These are phyloP conservation scores for Dorcus hopei DNA, from an alignment of 2,888 invertebrate species.

Conservation along the genomic window DNA sequence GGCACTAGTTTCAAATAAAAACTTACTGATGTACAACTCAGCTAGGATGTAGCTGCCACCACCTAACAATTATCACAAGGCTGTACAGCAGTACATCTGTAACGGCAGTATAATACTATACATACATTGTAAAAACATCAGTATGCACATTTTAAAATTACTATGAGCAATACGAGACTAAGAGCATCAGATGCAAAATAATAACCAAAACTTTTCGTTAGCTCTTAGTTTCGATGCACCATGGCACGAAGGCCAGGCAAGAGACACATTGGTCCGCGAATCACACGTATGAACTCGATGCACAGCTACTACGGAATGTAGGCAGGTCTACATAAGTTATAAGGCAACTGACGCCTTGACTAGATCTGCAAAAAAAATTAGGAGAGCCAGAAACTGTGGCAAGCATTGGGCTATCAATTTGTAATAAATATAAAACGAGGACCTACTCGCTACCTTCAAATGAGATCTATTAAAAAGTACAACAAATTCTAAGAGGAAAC, in stretches of 20 bases:
- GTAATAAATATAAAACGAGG: constrained; percentile 24
- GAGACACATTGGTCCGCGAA: constrained; percentile 49
- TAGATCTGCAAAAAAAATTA: constrained; percentile 39
- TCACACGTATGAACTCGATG: constrained; percentile 38
- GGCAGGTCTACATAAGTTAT: constrained; percentile 37
- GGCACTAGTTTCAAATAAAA: background rate
- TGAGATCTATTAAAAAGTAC: constrained; percentile 2
- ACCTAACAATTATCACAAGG: constrained; percentile 46
- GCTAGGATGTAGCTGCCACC: constrained; percentile 14
- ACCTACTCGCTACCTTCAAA: constrained; percentile 3
- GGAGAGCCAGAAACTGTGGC: constrained; percentile 30
- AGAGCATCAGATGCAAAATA: constrained; percentile 36
- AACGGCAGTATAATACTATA: constrained; percentile 23
- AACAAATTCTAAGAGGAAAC: background rate
- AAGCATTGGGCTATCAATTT: constrained; percentile 40
- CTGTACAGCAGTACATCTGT: constrained; percentile 15
- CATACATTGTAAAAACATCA: constrained; percentile 40
- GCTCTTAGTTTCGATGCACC: constrained; percentile 45
- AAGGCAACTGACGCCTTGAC: constrained; percentile 35
- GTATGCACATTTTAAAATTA: constrained; percentile 43
- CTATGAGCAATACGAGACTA: constrained; percentile 42
- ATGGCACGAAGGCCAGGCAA: constrained; percentile 34
- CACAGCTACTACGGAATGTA: constrained; percentile 47
- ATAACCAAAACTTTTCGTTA: constrained; percentile 18
- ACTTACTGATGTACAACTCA: constrained; percentile 5